These are phyloP conservation scores for Melopsittacus undulatus DNA, from an alignment of 2,797 vertebrate genomes.

Conservation along the genomic window DNA sequence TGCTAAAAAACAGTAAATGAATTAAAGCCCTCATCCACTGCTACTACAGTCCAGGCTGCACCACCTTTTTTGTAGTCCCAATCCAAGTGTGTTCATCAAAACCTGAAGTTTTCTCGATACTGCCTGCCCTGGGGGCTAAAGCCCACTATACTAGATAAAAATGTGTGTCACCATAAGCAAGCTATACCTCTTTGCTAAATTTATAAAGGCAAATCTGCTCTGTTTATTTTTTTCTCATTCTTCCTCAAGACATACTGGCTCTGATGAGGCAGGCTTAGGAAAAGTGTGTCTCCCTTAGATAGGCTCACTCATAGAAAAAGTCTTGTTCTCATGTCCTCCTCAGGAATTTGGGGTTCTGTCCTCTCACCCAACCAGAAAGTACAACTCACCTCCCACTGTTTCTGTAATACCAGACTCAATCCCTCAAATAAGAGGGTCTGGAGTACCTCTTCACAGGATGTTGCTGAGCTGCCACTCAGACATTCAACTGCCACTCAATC, in stretches of 20 bases:
- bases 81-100: background rate
- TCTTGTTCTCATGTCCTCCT: background rate
- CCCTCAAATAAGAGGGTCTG: accelerated
- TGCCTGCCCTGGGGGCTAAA: background rate
- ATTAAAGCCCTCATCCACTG: background rate
- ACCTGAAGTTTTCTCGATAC: background rate
- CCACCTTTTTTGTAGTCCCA: background rate
- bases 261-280: background rate
- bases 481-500: background rate
- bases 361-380: background rate
- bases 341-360: background rate
- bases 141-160: background rate
- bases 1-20: background rate
- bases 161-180: background rate
- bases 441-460: accelerated
- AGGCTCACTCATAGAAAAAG: accelerated
- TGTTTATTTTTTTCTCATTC: background rate
- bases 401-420: accelerated
- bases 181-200: background rate
- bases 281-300: background rate
- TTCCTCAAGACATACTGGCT: background rate
- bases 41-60: background rate
- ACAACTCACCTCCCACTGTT: background rate
- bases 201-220: background rate
- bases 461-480: background rate